Percentiles rank a stretch among this genome's conserved stretches.
Evolutionary conservation across 2,888 invertebrate species (phyloP).

Genomic region (Agriopis aurantiaria): DNA sequence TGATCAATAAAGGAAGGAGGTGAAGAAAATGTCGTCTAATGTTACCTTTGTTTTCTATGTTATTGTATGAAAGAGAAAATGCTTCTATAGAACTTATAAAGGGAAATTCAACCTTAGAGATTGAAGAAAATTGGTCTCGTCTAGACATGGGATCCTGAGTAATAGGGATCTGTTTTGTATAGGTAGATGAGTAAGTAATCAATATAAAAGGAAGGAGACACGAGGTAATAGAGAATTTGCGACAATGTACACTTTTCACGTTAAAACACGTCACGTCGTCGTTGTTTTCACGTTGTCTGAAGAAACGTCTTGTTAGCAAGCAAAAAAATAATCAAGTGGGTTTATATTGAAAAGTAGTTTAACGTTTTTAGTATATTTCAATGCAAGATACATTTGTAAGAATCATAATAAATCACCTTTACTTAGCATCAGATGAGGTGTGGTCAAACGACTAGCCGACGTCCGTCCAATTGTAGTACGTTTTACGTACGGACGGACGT

Average conservation of each 20-base stretch:
- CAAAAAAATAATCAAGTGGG: too few relatives aligned
- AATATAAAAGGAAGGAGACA: conserved; percentile 12
- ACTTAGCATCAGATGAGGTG: too few relatives aligned
- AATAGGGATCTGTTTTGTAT: conserved; percentile 10
- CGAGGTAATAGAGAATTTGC: conserved; percentile 5
- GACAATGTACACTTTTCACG: conserved; percentile 17
- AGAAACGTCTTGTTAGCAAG: neutral
- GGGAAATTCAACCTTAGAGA: conserved; percentile 16
- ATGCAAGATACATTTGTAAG: too few relatives aligned
- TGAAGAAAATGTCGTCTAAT: conserved; percentile 32
- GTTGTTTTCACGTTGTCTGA: too few relatives aligned
- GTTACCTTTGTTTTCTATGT: conserved; percentile 25
- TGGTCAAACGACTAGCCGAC: too few relatives aligned
- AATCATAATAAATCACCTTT: too few relatives aligned
- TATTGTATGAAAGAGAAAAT: conserved; percentile 15
- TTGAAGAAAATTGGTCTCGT: conserved; percentile 26
- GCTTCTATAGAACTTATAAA: conserved; percentile 14
- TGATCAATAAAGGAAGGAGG: conserved; percentile 42
- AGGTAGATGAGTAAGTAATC: conserved; percentile 2
- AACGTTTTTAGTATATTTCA: too few relatives aligned
- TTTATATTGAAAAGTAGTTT: neutral
- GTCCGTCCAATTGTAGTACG: too few relatives aligned
- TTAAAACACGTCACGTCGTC: too few relatives aligned
- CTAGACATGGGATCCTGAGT: conserved; percentile 27
- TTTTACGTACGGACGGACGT: too few relatives aligned